These are phyloP conservation scores for Drosophila mayaguana DNA, from an alignment of 2,888 invertebrate species.

Conservation along the genomic window DNA sequence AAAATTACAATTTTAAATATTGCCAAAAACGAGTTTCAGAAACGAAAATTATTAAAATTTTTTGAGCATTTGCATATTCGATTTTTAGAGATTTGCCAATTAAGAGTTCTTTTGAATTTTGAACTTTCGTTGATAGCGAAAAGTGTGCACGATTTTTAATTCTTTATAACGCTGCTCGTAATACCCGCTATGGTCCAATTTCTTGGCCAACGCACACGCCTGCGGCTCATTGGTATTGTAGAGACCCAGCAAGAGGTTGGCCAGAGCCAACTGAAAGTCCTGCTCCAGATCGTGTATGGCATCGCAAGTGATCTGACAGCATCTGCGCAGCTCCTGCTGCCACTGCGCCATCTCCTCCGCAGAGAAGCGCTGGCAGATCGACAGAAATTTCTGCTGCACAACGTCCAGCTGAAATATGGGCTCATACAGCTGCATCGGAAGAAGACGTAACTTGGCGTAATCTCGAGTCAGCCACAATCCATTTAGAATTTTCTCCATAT, in stretches of 20 bases:
- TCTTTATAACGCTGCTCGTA: background rate
- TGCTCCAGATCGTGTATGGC: conserved; percentile 27
- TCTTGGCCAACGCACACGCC: conserved; percentile 19
- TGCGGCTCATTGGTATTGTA: background rate
- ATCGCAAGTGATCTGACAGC: conserved; percentile 35
- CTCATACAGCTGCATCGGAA: conserved; percentile 29
- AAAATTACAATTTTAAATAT: background rate
- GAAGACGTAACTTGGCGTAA: background rate
- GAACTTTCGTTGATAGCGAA: conserved; percentile 2
- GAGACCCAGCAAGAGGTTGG: conserved; percentile 27
- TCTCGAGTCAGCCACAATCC: conserved; percentile 15
- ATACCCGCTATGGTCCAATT: conserved; percentile 12
- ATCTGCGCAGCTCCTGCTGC: conserved; percentile 10
- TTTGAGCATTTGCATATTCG: background rate
- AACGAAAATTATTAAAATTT: background rate
- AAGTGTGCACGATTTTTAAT: conserved; percentile 8
- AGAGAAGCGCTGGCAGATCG: background rate
- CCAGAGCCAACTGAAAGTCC: conserved; percentile 26
- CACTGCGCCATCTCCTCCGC: background rate
- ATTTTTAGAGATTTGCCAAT: background rate
- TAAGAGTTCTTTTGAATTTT: background rate
- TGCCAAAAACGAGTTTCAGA: background rate
- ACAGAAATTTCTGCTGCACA: conserved; percentile 37
- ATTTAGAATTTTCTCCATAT: conserved; percentile 29
- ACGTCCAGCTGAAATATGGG: conserved; percentile 37